phyloP scores from a whole-genome alignment of 1,140 invertebrate genomes.

The Zophobas atratus region DNA sequence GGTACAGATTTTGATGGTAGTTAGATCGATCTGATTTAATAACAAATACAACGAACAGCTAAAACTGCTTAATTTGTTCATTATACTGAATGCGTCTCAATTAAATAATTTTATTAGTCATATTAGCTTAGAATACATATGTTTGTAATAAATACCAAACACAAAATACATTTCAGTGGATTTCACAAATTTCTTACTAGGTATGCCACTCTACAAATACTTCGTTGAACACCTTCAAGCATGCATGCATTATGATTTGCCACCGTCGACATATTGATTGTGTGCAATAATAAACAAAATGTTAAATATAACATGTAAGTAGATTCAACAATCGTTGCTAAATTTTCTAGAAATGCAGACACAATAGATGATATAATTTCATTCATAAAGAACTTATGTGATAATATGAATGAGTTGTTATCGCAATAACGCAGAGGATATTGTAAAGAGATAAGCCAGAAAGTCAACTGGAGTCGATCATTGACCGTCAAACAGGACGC shows the following conservation, averaged over 20 bases:
- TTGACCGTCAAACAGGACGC: conserved; percentile 58
- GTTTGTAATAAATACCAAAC: too few relatives aligned
- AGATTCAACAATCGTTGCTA: background rate
- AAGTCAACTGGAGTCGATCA: conserved; percentile 56
- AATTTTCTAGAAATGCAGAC: conserved; percentile 14
- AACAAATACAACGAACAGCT: background rate
- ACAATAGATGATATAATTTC: background rate
- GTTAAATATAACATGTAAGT: conserved; percentile 1
- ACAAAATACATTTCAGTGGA: too few relatives aligned
- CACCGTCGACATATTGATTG: too few relatives aligned
- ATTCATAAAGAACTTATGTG: conserved; percentile 16
- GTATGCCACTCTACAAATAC: too few relatives aligned
- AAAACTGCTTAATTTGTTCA: too few relatives aligned
- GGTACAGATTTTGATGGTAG: conserved; percentile 11
- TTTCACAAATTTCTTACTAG: too few relatives aligned
- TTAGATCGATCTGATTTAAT: background rate
- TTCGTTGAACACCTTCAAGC: too few relatives aligned
- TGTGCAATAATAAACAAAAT: background rate
- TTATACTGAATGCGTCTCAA: too few relatives aligned
- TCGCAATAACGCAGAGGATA: conserved; percentile 48
- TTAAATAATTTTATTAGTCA: too few relatives aligned
- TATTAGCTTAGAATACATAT: too few relatives aligned
- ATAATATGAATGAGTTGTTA: conserved; percentile 48
- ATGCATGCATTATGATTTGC: too few relatives aligned
- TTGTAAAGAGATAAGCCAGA: conserved; percentile 49